A percentile compares a stretch with the other conserved stretches of the same genome.
Conservation (phyloP, 2,113 vertebrate genomes). For the Corythornis vintsioides region DNA sequence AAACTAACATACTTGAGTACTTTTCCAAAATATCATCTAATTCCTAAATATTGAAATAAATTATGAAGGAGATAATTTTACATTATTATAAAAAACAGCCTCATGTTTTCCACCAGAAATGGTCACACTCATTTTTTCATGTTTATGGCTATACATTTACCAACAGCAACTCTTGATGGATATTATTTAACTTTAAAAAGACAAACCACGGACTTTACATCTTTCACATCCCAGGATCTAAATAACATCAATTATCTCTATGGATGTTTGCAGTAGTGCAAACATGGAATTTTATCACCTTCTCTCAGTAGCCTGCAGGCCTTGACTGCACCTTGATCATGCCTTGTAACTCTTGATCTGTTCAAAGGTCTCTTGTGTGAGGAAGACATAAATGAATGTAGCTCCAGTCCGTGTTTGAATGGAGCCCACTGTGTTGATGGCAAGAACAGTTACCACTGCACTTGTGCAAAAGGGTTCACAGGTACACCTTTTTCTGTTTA, state of each 20-base stretch:
- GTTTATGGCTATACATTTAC: neutral
- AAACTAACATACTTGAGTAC: neutral
- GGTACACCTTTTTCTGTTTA: conserved; percentile 70
- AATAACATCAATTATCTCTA: neutral
- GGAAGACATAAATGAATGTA: conserved; percentile 90
- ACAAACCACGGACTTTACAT: neutral
- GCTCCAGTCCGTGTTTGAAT: conserved; percentile 89
- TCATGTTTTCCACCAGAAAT: neutral
- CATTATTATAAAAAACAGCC: neutral
- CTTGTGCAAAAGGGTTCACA: conserved; percentile 84
- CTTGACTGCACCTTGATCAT: neutral
- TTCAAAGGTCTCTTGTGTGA: conserved; percentile 87
- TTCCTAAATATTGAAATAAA: neutral
- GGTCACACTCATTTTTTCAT: neutral
- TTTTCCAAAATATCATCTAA: neutral
- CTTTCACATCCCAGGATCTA: neutral
- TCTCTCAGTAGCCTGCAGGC: rapidly evolving
- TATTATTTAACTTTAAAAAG: neutral
- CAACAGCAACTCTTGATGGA: neutral
- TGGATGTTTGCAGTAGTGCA: neutral
- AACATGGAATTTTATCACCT: neutral
- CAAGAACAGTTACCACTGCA: conserved; percentile 85
- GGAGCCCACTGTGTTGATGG: conserved; percentile 87
- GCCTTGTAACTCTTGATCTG: conserved; percentile 15
- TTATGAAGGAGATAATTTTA: neutral